These are phyloP conservation scores for Dufourea novaeangliae DNA, from an alignment of 1,140 invertebrate species.

Conservation along the genomic window DNA sequence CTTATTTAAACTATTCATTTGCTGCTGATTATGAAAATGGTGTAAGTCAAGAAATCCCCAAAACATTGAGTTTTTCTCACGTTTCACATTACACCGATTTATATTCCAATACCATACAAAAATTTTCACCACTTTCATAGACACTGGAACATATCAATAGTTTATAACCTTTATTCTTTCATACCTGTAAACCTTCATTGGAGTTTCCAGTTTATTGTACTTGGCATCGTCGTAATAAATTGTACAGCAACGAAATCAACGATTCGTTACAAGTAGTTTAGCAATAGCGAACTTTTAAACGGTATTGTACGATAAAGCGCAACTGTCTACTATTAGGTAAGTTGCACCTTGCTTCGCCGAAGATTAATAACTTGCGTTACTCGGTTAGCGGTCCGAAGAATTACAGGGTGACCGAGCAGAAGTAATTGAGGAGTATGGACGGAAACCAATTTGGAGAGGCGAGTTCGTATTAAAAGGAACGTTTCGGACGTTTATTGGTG, in stretches of 20 bases:
- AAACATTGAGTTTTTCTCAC: no score
- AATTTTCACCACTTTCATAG: no score
- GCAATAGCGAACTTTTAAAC: not conserved
- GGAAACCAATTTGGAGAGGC: constrained; percentile 26
- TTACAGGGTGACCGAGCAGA: not conserved
- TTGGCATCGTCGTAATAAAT: not conserved
- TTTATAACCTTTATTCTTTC: no score
- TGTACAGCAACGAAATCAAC: no score
- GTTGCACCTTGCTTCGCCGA: constrained; percentile 2
- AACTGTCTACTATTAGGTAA: not conserved
- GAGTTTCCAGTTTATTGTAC: not conserved
- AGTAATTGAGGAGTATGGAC: constrained; percentile 25
- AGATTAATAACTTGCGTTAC: constrained; percentile 9
- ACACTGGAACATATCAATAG: no score
- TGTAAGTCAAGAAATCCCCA: no score
- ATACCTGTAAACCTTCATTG: no score
- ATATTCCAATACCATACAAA: no score
- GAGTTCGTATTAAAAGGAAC: constrained; percentile 48
- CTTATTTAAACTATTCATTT: no score
- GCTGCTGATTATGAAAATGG: no score
- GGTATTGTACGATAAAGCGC: not conserved
- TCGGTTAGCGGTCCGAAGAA: constrained; percentile 5
- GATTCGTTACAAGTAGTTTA: not conserved
- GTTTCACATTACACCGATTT: no score
- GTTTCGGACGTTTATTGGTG: constrained; percentile 16